Evolutionary conservation across 2,113 vertebrate genomes (phyloP), one percentile per base, ranked within the genome.

Genomic region (Corythoichthys haematopterus): DNA sequence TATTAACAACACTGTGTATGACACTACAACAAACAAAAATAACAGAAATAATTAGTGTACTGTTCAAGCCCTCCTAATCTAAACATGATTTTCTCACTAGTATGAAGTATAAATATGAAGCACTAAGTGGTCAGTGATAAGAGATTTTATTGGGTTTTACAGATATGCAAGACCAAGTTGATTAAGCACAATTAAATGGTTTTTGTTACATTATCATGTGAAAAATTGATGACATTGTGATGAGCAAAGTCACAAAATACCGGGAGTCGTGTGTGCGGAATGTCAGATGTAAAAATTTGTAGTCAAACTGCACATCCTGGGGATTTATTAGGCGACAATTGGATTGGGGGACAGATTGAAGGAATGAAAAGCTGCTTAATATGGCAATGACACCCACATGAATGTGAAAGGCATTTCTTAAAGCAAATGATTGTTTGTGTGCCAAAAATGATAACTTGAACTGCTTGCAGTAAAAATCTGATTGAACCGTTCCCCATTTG

Each of bases 401-500:
- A 64, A 64, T 64, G 46, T 64, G 60, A 62, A 62, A 62, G 60
- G 60, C 60, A 46, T 62, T 62, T 50, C 47, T 64, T 51, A 8
- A 64, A 64, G 47, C 46, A 50, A 37, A 64, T 48, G 63, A 50
- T 64, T 51, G 63, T 64, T 62, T 33, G 46, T 35, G 8, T 37
- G 63, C 63, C 63, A 65, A 51, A 65, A 65, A 36, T 64, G 62
- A 64, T 64, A 64, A 64, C 62, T 64, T 64, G 28, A 50, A 50
- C 48, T 37, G 35, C 48, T 65, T 51, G 47, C 35, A 52, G 63
- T 65, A 65, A 38, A 52, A 65, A 65, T 38, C 47, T 37, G 47
- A 51, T 65, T 38, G 48, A 65, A 65, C 14, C 45, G 8, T 35
- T 36, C 45, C 46, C 33, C 46, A 64, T 64, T 50, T 64, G 62